Evolutionary conservation across 2,888 invertebrate genomes (phyloP).

Genomic region (Aspidapion aeneum): DNA sequence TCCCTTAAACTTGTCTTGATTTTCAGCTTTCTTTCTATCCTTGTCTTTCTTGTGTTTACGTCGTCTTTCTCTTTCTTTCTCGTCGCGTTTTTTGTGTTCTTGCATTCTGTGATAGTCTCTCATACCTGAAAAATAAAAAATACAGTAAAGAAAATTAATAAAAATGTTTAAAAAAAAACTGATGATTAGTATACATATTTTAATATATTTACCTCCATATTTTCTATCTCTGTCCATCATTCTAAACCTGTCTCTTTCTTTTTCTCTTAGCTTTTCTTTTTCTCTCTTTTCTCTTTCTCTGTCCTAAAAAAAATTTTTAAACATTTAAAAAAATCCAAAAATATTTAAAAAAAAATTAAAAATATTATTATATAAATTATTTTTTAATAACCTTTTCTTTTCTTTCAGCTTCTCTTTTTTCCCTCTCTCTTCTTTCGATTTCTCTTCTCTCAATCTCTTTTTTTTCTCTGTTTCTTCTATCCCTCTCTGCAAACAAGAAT

Average conservation of each 20-base stretch:
- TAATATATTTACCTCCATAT: slow-evolving; percentile 29
- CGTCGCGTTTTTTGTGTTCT: slow-evolving; percentile 19
- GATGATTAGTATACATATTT: too few species aligned
- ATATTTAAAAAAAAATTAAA: too few species aligned
- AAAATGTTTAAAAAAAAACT: too few species aligned
- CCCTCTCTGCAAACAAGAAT: neutral
- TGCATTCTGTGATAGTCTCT: neutral
- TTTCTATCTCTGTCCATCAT: slow-evolving; percentile 39
- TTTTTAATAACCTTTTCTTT: neutral
- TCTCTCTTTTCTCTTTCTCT: neutral
- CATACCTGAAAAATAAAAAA: neutral
- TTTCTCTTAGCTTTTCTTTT: slow-evolving; percentile 17
- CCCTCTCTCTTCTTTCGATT: slow-evolving; percentile 6
- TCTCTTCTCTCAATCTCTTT: slow-evolving; percentile 15
- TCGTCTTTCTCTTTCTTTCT: slow-evolving; percentile 44
- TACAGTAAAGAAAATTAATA: too few species aligned
- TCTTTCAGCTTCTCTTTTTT: neutral
- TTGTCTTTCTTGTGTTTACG: slow-evolving; percentile 40
- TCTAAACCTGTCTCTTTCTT: slow-evolving; percentile 35
- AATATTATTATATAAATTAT: too few species aligned
- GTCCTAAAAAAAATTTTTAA: neutral
- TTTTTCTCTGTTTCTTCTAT: neutral
- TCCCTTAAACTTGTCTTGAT: slow-evolving; percentile 61
- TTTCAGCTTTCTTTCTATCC: slow-evolving; percentile 35
- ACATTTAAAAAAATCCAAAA: too few species aligned